Evolutionary conservation across 2,888 invertebrate genomes (phyloP).

Genomic region (Chrysolina americana): DNA sequence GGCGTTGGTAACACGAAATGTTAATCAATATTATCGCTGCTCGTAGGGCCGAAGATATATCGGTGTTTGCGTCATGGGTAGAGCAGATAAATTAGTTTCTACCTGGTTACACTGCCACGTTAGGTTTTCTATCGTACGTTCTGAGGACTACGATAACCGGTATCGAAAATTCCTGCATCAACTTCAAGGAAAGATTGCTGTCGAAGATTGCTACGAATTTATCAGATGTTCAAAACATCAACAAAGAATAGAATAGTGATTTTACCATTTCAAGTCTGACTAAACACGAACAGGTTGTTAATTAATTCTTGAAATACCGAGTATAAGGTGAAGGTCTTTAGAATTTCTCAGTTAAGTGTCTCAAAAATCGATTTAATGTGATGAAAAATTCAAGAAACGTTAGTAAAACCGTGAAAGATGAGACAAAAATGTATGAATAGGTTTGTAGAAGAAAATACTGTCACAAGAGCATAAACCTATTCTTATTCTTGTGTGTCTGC

Average conservation of each 20-base stretch:
- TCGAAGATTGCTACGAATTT: neutral
- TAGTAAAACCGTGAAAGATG: too few species aligned
- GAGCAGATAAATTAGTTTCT: neutral
- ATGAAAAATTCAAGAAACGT: too few species aligned
- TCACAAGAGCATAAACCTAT: too few species aligned
- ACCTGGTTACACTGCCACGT: conserved; percentile 5
- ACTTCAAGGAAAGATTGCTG: neutral
- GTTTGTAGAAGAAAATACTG: too few species aligned
- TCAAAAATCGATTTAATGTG: too few species aligned
- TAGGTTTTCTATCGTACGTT: neutral
- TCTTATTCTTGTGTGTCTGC: too few species aligned
- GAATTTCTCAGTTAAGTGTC: too few species aligned
- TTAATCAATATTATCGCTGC: neutral
- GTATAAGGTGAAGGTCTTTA: too few species aligned
- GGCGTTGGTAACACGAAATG: conserved; percentile 6
- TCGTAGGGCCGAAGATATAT: neutral
- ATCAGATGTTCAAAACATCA: conserved; percentile 7
- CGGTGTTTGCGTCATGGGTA: conserved; percentile 7
- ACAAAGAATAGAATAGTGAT: neutral
- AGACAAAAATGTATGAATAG: too few species aligned
- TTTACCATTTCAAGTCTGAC: too few species aligned
- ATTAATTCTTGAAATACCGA: too few species aligned
- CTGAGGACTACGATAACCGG: neutral
- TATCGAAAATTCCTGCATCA: conserved; percentile 7
- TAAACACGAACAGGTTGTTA: neutral